Base-by-base conservation (phyloP, 2,797 vertebrate genomes). In the Antennarius maculatus region DNA sequence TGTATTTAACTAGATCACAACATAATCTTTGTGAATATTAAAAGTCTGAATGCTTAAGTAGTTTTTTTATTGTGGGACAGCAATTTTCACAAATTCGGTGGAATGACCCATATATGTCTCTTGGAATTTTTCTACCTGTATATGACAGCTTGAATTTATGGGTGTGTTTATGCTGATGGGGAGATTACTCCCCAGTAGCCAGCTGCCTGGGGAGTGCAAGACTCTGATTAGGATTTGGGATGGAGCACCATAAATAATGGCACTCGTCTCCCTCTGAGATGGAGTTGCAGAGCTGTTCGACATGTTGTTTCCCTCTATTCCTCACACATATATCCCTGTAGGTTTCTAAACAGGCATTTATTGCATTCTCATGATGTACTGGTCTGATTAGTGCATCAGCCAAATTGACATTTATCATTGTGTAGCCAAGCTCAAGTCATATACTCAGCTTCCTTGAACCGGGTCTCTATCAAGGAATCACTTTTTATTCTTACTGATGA, bases 161-260 rank as follows among this genome's bases (percentile, higher is more conserved):
- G 82, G 47, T 66, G 74, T 89, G 81, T 91, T 91, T 91, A 87
- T 91, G 80, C 83, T 79, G 78, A 81, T 76, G 54, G 76, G 74
- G 81, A 89, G 88, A 93, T 93, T 93, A 89, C 87, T 72, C 88
- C 86, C 79, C 81, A 77, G 87, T 77, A 61, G 78, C 82, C 84
- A 69, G 82, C 76, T 84, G 72, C 88, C 86, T 77, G 86, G 55
- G 66, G 86, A 85, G 86, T 23, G 76, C 79, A 85, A 90, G 84
- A 79, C 86, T 87, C 81, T 92, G 84, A 91, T 93, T 92, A 92
- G 55, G 74, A 93, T 90, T 93, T 82, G 66, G 87, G 89, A 87
- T 77, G 62, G 81, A 81, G 77, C 84, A 81, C 74, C 63, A 86
- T 92, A 93, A 93, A 93, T 93, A 90, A 90, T 61, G 49, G 62